Conservation (phyloP, 2,888 invertebrate genomes). For the Marronus borbonicus region DNA sequence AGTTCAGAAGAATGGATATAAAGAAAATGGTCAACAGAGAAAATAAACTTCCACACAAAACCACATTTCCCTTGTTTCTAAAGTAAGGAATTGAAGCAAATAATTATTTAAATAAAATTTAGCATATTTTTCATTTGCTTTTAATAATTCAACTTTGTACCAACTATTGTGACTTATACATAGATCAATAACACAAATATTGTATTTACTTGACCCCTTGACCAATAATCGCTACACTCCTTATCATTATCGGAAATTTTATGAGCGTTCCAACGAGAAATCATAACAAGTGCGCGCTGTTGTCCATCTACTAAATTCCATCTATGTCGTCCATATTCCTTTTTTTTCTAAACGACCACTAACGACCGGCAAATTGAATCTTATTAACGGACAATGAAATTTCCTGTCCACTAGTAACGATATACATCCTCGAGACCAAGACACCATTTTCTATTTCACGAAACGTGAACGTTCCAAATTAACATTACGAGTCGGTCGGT, state of each 20-base stretch:
- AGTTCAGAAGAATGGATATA: too few species aligned
- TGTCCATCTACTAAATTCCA: background rate
- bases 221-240: background rate
- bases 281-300: background rate
- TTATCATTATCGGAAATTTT: slow-evolving; percentile 3
- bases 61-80: too few species aligned
- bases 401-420: slow-evolving; percentile 31
- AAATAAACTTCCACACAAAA: too few species aligned
- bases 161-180: background rate
- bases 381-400: slow-evolving; percentile 38
- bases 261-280: background rate
- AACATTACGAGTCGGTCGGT: background rate
- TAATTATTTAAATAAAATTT: too few species aligned
- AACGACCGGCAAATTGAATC: slow-evolving; percentile 21
- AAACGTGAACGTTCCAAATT: background rate
- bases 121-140: too few species aligned
- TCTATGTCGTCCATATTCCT: background rate
- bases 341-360: background rate
- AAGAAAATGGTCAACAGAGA: too few species aligned
- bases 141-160: too few species aligned
- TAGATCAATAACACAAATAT: background rate
- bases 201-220: slow-evolving; percentile 17
- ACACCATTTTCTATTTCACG: slow-evolving; percentile 22
- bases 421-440: background rate
- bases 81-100: too few species aligned